These are phyloP conservation scores for Epinotia demarniana DNA, from an alignment of 2,888 invertebrate genomes.

Conservation along the genomic window DNA sequence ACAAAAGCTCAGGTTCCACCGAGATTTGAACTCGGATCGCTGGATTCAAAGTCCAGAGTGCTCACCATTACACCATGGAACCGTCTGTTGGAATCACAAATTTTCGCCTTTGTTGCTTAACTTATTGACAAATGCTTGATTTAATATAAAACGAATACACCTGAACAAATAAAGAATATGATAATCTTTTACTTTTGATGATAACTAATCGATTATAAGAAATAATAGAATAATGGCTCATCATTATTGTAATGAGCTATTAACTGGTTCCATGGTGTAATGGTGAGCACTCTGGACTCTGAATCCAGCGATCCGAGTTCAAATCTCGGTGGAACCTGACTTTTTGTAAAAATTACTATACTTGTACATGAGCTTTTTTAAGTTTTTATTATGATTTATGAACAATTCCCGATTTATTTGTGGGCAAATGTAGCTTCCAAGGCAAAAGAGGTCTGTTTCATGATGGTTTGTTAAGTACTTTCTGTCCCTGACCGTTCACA, in stretches of 20 bases:
- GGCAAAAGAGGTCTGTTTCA: too few relatives aligned
- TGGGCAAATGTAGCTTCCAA: too few relatives aligned
- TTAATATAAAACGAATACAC: neutral
- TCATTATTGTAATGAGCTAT: slow-evolving; percentile 12
- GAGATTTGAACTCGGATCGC: slow-evolving; percentile 94
- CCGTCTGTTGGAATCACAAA: slow-evolving; percentile 60
- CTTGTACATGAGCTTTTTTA: too few relatives aligned
- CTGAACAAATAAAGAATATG: neutral
- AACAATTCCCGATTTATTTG: too few relatives aligned
- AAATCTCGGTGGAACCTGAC: slow-evolving; percentile 63
- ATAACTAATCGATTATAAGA: neutral
- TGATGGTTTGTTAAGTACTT: too few relatives aligned
- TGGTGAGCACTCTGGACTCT: slow-evolving; percentile 88
- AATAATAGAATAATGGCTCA: slow-evolving; percentile 14
- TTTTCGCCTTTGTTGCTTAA: neutral
- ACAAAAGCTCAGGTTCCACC: slow-evolving; percentile 86
- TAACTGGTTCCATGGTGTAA: slow-evolving; percentile 84
- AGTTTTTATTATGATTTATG: too few relatives aligned
- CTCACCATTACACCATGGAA: slow-evolving; percentile 92
- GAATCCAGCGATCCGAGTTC: slow-evolving; percentile 88
- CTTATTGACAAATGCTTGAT: neutral
- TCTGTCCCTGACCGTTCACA: too few relatives aligned
- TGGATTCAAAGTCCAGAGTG: slow-evolving; percentile 94
- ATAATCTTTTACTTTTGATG: neutral
- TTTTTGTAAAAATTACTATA: neutral